These are phyloP conservation scores for Agrochola circellaris DNA, from an alignment of 2,888 invertebrate species.

Conservation along the genomic window DNA sequence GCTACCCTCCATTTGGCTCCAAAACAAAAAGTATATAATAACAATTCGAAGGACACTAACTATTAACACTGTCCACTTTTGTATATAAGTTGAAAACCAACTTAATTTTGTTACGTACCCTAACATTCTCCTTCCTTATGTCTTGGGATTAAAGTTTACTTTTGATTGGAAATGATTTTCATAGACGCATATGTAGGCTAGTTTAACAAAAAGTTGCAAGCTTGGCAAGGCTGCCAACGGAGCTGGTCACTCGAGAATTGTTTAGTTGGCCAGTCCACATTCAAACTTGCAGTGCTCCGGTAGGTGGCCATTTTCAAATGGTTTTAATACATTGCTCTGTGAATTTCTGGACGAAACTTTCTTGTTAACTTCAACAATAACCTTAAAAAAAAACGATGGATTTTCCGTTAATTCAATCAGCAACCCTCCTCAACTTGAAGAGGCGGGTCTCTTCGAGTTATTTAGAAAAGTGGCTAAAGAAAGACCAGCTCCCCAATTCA, in stretches of 20 bases:
- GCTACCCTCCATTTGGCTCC: conserved; percentile 78
- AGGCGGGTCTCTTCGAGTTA: background rate
- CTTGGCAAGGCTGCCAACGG: conserved; percentile 83
- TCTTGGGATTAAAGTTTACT: conserved; percentile 18
- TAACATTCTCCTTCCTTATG: background rate
- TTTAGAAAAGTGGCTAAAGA: background rate
- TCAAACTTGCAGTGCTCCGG: conserved; percentile 67
- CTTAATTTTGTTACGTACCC: conserved; percentile 23
- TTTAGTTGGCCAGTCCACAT: conserved; percentile 82
- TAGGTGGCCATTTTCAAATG: conserved; percentile 64
- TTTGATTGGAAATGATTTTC: conserved; percentile 29
- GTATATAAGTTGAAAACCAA: conserved; percentile 74
- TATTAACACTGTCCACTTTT: conserved; percentile 85
- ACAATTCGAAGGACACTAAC: conserved; percentile 83
- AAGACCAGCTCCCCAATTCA: background rate
- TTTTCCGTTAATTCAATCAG: background rate
- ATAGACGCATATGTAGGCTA: conserved; percentile 43
- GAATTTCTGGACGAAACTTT: conserved; percentile 1
- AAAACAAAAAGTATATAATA: conserved; percentile 83
- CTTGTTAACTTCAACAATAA: background rate
- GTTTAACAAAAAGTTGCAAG: conserved; percentile 74
- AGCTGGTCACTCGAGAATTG: conserved; percentile 85
- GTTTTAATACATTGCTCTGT: conserved; percentile 67
- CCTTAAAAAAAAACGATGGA: too few species aligned
- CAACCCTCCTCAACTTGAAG: too few species aligned